phyloP scores from a whole-genome alignment of 1,140 invertebrate genomes.

The Diabrotica virgifera region DNA sequence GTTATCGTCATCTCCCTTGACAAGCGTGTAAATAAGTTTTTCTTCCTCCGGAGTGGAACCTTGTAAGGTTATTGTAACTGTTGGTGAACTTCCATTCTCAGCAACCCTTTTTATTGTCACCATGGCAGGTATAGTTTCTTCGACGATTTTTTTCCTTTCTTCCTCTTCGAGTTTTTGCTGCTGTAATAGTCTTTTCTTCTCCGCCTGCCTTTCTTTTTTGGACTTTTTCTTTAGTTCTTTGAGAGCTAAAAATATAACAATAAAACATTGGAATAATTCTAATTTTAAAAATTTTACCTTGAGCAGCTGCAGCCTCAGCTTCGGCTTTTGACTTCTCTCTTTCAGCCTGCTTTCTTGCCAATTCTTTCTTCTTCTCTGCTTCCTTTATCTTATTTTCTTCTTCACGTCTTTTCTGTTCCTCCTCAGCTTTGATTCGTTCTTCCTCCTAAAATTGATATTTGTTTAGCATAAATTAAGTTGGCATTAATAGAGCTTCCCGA shows the following conservation, averaged over 20 bases:
- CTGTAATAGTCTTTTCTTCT: conserved; percentile 21
- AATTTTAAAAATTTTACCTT: conserved; percentile 1
- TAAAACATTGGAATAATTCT: background rate
- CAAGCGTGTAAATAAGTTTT: conserved; percentile 67
- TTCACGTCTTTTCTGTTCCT: conserved; percentile 22
- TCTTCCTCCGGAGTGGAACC: conserved; percentile 72
- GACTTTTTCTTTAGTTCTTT: conserved; percentile 28
- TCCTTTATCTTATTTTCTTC: conserved; percentile 27
- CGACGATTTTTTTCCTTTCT: conserved; percentile 31
- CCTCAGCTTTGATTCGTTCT: conserved; percentile 33
- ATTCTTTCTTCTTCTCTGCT: conserved; percentile 30
- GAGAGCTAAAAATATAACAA: conserved; percentile 4
- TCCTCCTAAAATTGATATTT: conserved; percentile 30
- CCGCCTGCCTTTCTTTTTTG: conserved; percentile 31
- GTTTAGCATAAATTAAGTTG: too few species aligned
- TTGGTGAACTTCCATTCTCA: conserved; percentile 64
- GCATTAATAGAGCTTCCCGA: too few species aligned
- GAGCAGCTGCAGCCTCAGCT: conserved; percentile 7
- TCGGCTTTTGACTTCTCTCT: conserved; percentile 10
- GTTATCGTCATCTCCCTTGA: conserved; percentile 59
- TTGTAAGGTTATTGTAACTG: conserved; percentile 72
- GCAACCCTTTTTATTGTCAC: conserved; percentile 71
- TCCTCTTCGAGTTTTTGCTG: conserved; percentile 6
- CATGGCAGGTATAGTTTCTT: conserved; percentile 54
- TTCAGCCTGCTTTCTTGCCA: conserved; percentile 18